Base-by-base conservation (phyloP, 2,113 vertebrate genomes). In the Odocoileus hemionus region DNA sequence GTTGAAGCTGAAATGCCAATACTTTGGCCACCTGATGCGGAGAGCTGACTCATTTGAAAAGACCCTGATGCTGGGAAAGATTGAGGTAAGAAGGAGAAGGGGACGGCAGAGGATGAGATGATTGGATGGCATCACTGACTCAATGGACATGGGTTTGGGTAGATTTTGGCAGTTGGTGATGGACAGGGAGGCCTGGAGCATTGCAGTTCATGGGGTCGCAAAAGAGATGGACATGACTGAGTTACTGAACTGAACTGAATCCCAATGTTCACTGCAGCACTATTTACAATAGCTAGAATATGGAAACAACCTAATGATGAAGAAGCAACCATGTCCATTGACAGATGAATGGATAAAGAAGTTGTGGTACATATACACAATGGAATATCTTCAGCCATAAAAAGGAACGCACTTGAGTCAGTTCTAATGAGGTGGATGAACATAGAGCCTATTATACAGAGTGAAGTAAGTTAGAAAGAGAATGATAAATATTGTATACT, bases 141-240 rank as follows among this genome's bases (percentile, higher is more conserved):
- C 19, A 23, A 21, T 36, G n/a, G n/a, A 70, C 64, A 23, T 70
- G 19, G 4, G n/a, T 70, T 70, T 70, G 9, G 19, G n/a, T 36
- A 36, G n/a, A 36, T 19, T 70, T n/a, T 0, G 2, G n/a, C 9
- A 70, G 19, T 70, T 70, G 67, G n/a, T 70, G 19, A 36, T 36
- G n/a, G n/a, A 70, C 17, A 70, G 67, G 67, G 67, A 70, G n/a
- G n/a, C 11, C 67, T 70, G 67, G 10, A 4, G 0, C 36, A 1
- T 10, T 36, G 5, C 5, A 0, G 64, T 23, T 70, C 67, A 70
- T 36, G n/a, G 67, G 5, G 19, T 70, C 0, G 0, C 67, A 70
- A 70, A 70, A 36, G n/a, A 70, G n/a, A 36, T 5, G 0, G n/a
- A 23, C 67, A 23, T 10, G 5, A 70, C 9, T 70, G 67, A 23